Percentiles rank a stretch among this genome's conserved stretches.
phyloP scores from a whole-genome alignment of 2,888 invertebrate genomes.

The Rotaria sp. region DNA sequence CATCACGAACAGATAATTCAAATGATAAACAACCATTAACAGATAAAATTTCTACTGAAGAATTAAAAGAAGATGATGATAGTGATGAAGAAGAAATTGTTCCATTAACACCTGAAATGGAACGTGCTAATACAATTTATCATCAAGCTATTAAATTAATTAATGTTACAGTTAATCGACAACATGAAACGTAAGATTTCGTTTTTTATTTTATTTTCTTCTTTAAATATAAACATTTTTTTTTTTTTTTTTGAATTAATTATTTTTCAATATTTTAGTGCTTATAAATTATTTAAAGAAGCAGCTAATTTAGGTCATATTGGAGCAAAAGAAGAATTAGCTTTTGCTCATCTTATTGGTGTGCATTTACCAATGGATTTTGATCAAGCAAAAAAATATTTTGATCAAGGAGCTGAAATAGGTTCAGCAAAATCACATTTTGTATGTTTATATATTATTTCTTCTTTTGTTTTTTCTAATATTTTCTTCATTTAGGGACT shows the following conservation, averaged over 20 bases:
- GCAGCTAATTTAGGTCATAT: slow-evolving; percentile 74
- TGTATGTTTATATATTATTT: slow-evolving; percentile 58
- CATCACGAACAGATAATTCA: not conserved
- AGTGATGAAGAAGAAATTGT: not conserved
- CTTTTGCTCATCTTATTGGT: slow-evolving; percentile 80
- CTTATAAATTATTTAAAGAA: slow-evolving; percentile 69
- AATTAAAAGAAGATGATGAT: not conserved
- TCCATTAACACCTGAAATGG: slow-evolving; percentile 20
- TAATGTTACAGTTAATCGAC: not conserved
- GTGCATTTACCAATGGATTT: slow-evolving; percentile 71
- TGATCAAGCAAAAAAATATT: slow-evolving; percentile 67
- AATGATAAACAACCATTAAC: not conserved
- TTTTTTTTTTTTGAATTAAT: too few species aligned
- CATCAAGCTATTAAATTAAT: slow-evolving; percentile 12
- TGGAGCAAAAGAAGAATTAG: slow-evolving; percentile 73
- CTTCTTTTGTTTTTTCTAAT: not conserved
- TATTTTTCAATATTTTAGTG: slow-evolving; percentile 48
- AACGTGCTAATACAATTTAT: not conserved
- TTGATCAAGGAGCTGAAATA: slow-evolving; percentile 67
- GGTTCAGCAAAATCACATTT: slow-evolving; percentile 83
- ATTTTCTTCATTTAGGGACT: slow-evolving; percentile 62
- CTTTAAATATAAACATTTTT: too few species aligned
- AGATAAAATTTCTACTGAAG: not conserved
- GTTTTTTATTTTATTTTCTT: not conserved
- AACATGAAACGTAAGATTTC: not conserved